Evolutionary conservation across 2,797 vertebrate genomes (phyloP).

Genomic region (Podarcis siculus): DNA sequence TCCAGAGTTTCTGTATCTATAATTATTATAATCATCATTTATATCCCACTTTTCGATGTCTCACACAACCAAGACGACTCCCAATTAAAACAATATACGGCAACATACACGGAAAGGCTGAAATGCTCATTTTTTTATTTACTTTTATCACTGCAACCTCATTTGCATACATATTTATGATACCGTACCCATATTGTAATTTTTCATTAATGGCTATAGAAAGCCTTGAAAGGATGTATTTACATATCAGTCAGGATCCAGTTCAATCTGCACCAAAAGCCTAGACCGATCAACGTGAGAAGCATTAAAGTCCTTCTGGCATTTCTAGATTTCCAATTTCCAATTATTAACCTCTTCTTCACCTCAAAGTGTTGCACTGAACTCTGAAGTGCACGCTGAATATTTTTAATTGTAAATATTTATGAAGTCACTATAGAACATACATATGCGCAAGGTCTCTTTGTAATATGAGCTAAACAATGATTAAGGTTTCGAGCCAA

Average conservation of each 20-base stretch:
- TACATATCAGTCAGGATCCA: conserved; percentile 36
- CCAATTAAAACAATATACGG: neutral
- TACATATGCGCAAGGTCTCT: neutral
- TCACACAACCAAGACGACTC: neutral
- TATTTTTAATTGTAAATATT: neutral
- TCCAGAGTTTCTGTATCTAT: no score
- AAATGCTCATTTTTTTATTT: conserved; percentile 31
- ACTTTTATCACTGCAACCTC: neutral
- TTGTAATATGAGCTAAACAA: neutral
- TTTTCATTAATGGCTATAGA: conserved; percentile 39
- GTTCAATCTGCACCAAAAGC: conserved; percentile 1
- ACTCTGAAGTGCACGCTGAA: neutral
- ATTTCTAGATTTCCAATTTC: conserved; percentile 36
- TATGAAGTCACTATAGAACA: neutral
- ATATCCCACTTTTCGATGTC: neutral
- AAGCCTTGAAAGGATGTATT: conserved; percentile 39
- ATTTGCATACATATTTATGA: conserved; percentile 41
- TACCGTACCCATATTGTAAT: conserved; percentile 8
- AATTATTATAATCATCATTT: neutral
- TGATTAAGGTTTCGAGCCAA: neutral
- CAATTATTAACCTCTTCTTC: neutral
- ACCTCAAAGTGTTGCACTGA: neutral
- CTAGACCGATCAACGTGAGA: neutral
- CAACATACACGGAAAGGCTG: conserved; percentile 1
- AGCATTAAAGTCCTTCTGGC: neutral